Percentiles rank a stretch among this genome's conserved stretches.
Conservation (phyloP, 2,797 vertebrate species). For the Menidia menidia region DNA sequence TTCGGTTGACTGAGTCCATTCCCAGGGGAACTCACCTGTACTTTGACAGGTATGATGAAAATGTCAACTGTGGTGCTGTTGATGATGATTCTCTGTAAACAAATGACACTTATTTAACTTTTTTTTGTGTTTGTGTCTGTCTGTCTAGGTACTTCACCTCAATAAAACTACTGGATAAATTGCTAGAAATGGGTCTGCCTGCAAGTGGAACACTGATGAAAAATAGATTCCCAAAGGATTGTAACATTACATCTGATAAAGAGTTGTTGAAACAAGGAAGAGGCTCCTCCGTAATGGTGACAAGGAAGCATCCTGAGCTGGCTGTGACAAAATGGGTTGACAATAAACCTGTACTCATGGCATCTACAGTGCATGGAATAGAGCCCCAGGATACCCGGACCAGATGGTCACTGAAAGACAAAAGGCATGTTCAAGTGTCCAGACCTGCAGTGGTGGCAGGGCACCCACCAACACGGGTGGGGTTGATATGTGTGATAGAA, state of each 20-base stretch:
- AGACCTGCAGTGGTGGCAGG: background rate
- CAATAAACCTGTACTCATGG: background rate
- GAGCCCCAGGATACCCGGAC: constrained; percentile 30
- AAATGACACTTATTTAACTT: no score
- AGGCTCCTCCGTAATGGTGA: background rate
- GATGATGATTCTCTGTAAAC: no score
- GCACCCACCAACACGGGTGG: constrained; percentile 23
- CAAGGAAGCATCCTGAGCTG: background rate
- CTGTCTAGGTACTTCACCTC: no score
- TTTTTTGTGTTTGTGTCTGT: no score
- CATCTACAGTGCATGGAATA: constrained; percentile 11
- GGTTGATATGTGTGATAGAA: background rate
- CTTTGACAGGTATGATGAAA: no score
- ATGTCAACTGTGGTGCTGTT: no score
- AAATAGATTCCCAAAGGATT: background rate
- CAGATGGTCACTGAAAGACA: constrained; percentile 42
- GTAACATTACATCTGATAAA: background rate
- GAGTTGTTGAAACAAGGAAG: constrained; percentile 9
- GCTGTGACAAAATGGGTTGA: background rate
- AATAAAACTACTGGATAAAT: no score
- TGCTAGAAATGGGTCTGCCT: background rate
- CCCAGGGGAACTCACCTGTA: no score
- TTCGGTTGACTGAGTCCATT: no score
- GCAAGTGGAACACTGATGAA: constrained; percentile 13
- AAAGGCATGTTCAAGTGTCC: constrained; percentile 21